Evolutionary conservation across 2,888 invertebrate genomes (phyloP).

Genomic region (Melanophora roralis): DNA sequence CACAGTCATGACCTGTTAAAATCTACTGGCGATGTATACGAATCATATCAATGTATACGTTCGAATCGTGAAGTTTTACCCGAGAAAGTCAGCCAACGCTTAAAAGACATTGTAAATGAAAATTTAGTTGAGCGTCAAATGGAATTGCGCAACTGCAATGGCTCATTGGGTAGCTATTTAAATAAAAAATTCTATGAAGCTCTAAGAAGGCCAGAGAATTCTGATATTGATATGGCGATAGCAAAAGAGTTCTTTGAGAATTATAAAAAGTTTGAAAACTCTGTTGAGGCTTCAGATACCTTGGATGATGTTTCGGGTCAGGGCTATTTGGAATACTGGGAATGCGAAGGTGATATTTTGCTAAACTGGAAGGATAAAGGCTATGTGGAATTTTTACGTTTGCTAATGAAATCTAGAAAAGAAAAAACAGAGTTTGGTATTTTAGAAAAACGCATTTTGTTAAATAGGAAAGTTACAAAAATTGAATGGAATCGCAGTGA

Average conservation of each 20-base stretch:
- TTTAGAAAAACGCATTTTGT: constrained; percentile 73
- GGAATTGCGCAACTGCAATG: constrained; percentile 72
- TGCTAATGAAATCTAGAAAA: constrained; percentile 79
- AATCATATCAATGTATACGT: constrained; percentile 73
- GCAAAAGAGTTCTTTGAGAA: constrained; percentile 80
- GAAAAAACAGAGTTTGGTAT: constrained; percentile 69
- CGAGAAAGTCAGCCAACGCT: constrained; percentile 73
- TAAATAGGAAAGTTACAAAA: constrained; percentile 68
- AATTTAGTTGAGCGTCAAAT: constrained; percentile 75
- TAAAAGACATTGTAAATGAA: constrained; percentile 76
- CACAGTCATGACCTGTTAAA: constrained; percentile 71
- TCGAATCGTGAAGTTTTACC: constrained; percentile 76
- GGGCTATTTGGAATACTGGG: constrained; percentile 82
- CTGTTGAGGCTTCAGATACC: constrained; percentile 81
- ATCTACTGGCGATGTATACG: constrained; percentile 73
- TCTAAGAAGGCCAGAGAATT: constrained; percentile 71
- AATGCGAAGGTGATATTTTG: constrained; percentile 84
- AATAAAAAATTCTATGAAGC: constrained; percentile 73
- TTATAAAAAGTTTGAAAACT: constrained; percentile 79
- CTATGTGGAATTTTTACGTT: constrained; percentile 82
- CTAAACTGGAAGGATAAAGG: constrained; percentile 87
- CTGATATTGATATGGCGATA: constrained; percentile 76
- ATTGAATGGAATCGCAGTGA: constrained; percentile 73
- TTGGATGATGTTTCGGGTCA: constrained; percentile 83
- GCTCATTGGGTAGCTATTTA: constrained; percentile 74